These are phyloP conservation scores for Balaeniceps rex DNA, from an alignment of 2,113 vertebrate genomes.

Conservation along the genomic window DNA sequence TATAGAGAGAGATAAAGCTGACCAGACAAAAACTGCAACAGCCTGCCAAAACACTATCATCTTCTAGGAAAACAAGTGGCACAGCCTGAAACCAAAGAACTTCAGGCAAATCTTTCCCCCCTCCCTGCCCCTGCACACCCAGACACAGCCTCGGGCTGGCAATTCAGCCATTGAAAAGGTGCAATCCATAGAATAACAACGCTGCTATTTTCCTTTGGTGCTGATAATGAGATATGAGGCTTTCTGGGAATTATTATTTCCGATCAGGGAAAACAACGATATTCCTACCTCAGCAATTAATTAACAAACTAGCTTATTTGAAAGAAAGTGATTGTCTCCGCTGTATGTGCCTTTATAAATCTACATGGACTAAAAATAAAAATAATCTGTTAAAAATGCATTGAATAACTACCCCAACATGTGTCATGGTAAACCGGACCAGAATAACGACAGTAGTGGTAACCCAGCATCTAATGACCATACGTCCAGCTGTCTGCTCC, in stretches of 20 bases:
- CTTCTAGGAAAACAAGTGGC: neutral
- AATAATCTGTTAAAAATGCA: neutral
- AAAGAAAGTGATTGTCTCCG: neutral
- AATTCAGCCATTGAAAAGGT: neutral
- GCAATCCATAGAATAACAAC: neutral
- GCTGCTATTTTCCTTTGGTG: neutral
- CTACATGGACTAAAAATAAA: neutral
- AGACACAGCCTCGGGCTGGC: neutral
- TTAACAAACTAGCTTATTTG: neutral
- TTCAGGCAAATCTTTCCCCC: neutral
- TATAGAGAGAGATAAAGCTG: neutral
- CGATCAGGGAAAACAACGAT: neutral
- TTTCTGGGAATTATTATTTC: neutral
- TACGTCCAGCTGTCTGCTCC: neutral
- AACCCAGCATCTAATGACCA: neutral
- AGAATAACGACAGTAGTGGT: accelerated
- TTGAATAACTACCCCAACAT: neutral
- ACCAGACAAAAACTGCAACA: neutral
- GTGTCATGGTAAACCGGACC: accelerated
- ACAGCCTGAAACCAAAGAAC: neutral
- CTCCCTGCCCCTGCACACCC: neutral
- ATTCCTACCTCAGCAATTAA: neutral
- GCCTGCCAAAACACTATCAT: neutral
- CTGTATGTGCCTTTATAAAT: neutral
- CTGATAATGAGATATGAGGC: neutral